phyloP scores from a whole-genome alignment of 2,888 invertebrate species.

The Clistopyga incitator region DNA sequence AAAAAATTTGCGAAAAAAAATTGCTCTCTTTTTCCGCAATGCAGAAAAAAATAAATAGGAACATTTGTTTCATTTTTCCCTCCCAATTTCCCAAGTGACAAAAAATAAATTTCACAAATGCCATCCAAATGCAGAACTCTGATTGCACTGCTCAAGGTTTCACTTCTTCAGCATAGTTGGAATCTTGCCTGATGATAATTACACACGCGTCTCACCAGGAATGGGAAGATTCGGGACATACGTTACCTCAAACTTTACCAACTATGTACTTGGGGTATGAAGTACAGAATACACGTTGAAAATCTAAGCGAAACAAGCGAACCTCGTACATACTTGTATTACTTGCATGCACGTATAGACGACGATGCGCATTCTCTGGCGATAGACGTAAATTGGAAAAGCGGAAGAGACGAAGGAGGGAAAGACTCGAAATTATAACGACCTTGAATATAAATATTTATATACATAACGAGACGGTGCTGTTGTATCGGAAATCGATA shows the following conservation, averaged over 20 bases:
- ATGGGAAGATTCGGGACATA: background rate
- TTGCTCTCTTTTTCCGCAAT: no score
- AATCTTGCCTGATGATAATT: background rate
- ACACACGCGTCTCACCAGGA: background rate
- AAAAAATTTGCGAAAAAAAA: no score
- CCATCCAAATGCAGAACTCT: no score
- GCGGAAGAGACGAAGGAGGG: background rate
- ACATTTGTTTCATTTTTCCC: no score
- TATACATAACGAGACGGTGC: background rate
- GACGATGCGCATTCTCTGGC: background rate
- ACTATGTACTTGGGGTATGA: background rate
- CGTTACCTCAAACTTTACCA: background rate
- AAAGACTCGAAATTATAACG: constrained; percentile 1
- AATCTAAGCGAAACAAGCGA: background rate
- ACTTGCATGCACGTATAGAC: background rate
- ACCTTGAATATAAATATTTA: constrained; percentile 13
- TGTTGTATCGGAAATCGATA: constrained; percentile 23
- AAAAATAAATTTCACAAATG: no score
- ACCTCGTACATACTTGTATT: background rate
- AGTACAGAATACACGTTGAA: constrained; percentile 1
- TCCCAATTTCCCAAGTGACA: no score
- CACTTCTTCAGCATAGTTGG: background rate
- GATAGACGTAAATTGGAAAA: background rate
- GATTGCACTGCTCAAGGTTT: no score
- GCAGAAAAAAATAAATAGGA: no score